Evolutionary conservation across 2,113 vertebrate species (phyloP), one percentile per base, ranked within the genome.

Genomic region (Garra rufa): DNA sequence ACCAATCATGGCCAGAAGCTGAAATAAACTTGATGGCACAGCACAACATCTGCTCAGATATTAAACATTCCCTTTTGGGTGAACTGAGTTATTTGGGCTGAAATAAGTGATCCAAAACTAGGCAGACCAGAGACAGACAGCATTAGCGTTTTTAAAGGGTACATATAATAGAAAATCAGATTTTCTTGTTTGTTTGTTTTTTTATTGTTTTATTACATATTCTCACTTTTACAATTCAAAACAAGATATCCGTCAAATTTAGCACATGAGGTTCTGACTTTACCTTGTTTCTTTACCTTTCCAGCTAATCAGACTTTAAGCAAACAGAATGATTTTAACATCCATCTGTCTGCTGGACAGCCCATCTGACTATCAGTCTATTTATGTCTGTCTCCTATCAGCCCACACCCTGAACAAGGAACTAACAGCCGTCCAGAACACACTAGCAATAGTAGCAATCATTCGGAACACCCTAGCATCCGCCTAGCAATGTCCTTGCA

Each of bases 31-130:
- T 69, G 26, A 59, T 50, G 76, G 15, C 38, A 14, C 19, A 61
- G 15, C 7, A 61, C 65, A 77, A 26, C 80, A 85, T 82, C 86
- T 81, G 83, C 76, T 81, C 48, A 55, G 24, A 44, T 8, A 78
- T 34, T 41, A 77, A 82, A 73, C 38, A 52, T 59, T 76, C 43
- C 46, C 50, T 71, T 78, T 59, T 44, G 41, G 61, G 78, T 63
- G 14, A 44, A 43, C 9, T 9, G 41, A 38, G 34, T 21, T 15
- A 34, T 38, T 74, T 74, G 11, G n/a, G 28, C 41, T 9, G 14
- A 48, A 43, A 65, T 9, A 44, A 48, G 77, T 30, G 24, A 50
- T 50, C 17, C 19, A 81, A 50, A 67, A 21, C 43, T 14, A 46
- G 9, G 26, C 26, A 48, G n/a, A 46, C n/a, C 59, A 7, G n/a